Evolutionary conservation across 2,797 vertebrate species (phyloP), one percentile per base, ranked within the genome.

Genomic region (Phoxinus dragarum): DNA sequence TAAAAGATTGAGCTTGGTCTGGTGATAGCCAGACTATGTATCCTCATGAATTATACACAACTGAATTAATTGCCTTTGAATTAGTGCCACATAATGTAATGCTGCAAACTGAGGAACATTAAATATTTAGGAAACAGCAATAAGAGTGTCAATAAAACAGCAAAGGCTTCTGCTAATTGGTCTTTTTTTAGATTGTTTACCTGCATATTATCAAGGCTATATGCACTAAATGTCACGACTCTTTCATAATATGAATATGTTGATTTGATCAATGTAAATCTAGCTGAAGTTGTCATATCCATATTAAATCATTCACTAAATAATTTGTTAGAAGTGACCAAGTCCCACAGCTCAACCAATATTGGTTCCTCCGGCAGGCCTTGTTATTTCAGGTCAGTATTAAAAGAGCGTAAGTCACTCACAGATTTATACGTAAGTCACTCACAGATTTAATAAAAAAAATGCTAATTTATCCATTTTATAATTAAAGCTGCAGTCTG

Each of bases 101-200:
- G 47, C 75, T 83, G 31, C 54, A 59, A 73, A 47, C n/a, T 47
- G 69, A 49, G 19, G n/a, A 42, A 31, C 76, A 74, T 86, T 68
- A 68, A 77, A 84, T 88, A 84, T 87, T 88, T 87, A 88, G 76
- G 80, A 44, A 74, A 81, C 44, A n/a, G 44, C 73, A 87, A 66
- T 71, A 76, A 68, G 49, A 54, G 36, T 83, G 82, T 72, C 64
- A 83, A 38, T 66, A 71, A 31, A 64, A 73, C 67, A 64, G 47
- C 61, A 84, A 84, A 82, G 61, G 23, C 52, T 54, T 69, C 44
- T 82, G 68, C 59, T 64, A 67, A 76, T 76, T 67, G 31, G 61
- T 52, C 72, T 76, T 77, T 21, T 21, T 84, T 68, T 21, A 68
- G 47, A 42, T 68, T 42, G n/a, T 69, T 69, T 66, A 75, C 44